These are phyloP conservation scores for Coreius guichenoti DNA, from an alignment of 2,797 vertebrate genomes.

Conservation along the genomic window DNA sequence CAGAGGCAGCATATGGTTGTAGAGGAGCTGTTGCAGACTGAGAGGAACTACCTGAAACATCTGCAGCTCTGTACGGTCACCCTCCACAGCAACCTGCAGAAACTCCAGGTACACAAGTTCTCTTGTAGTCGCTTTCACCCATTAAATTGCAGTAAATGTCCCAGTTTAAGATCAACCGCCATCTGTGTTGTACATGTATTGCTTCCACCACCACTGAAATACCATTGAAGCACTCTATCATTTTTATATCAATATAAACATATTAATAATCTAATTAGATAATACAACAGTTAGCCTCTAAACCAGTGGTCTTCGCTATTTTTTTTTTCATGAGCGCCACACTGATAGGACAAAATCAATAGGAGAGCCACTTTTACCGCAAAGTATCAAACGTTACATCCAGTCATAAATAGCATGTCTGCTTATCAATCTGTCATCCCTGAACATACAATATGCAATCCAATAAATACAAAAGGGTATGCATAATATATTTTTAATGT, in stretches of 20 bases:
- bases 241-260: neutral
- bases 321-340: too few species aligned
- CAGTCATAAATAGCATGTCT: too few species aligned
- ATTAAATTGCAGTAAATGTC: neutral
- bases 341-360: too few species aligned
- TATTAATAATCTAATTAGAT: neutral
- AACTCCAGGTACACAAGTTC: constrained; percentile 75
- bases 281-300: neutral
- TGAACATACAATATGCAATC: too few species aligned
- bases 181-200: neutral
- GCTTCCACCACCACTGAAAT: neutral
- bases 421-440: too few species aligned
- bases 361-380: too few species aligned
- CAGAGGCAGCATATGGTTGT: constrained; percentile 82
- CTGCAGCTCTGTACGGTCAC: constrained; percentile 81
- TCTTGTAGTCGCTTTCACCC: neutral
- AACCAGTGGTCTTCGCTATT: too few species aligned
- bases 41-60: constrained; percentile 85
- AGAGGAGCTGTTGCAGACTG: constrained; percentile 87
- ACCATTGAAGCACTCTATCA: neutral
- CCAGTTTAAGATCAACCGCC: neutral
- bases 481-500: too few species aligned
- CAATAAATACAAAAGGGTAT: too few species aligned
- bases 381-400: too few species aligned
- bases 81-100: constrained; percentile 82